phyloP scores from a whole-genome alignment of 2,113 vertebrate species.

The Neodontobutis hainanensis region DNA sequence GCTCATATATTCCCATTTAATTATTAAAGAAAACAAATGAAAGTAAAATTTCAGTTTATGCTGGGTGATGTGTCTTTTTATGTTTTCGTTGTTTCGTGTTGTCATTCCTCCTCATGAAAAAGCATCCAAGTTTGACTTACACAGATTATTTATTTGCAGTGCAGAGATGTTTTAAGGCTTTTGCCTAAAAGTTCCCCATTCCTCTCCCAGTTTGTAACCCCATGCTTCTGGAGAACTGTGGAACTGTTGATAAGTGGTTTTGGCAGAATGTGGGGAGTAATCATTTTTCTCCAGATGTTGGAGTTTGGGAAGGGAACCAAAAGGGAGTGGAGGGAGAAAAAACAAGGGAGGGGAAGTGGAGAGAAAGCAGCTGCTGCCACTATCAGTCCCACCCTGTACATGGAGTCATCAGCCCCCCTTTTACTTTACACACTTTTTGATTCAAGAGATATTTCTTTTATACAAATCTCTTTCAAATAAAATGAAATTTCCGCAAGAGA shows the following conservation, averaged over 20 bases:
- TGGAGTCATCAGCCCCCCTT: slow-evolving; percentile 65
- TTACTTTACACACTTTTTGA: neutral
- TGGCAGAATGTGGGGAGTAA: slow-evolving; percentile 69
- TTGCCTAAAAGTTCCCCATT: slow-evolving; percentile 37
- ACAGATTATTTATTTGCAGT: slow-evolving; percentile 54
- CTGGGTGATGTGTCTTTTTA: neutral
- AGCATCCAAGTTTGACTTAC: slow-evolving; percentile 42
- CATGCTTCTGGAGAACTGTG: slow-evolving; percentile 57
- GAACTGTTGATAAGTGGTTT: slow-evolving; percentile 73
- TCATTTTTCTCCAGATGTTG: slow-evolving; percentile 79
- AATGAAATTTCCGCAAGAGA: no score
- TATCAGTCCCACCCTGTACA: slow-evolving; percentile 54
- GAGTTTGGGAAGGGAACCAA: slow-evolving; percentile 60
- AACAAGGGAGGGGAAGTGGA: slow-evolving; percentile 12
- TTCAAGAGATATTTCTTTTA: no score
- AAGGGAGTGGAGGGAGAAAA: slow-evolving; percentile 34
- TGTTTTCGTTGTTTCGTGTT: slow-evolving; percentile 16
- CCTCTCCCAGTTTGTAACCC: slow-evolving; percentile 33
- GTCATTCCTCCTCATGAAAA: slow-evolving; percentile 13
- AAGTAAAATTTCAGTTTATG: no score
- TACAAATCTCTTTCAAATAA: no score
- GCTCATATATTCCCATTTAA: no score
- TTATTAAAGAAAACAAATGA: no score
- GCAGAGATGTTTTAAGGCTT: slow-evolving; percentile 47
- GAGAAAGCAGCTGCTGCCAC: slow-evolving; percentile 62